Evolutionary conservation across 2,888 invertebrate genomes (phyloP), one percentile per base, ranked within the genome.

Genomic region (Torymus auratus): DNA sequence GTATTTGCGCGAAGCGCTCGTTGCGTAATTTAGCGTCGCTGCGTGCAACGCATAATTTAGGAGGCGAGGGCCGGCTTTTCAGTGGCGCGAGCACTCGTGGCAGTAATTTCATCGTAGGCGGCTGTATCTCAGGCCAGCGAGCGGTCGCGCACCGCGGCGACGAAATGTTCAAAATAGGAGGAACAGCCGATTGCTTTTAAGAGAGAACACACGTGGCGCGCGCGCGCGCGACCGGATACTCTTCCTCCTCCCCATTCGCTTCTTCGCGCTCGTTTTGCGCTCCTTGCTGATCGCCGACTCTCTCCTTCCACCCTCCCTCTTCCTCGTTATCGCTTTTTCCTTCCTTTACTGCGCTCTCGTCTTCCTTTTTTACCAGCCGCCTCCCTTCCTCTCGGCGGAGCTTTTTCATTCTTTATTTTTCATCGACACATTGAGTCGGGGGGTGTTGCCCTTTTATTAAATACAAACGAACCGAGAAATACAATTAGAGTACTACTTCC

Each of bases 111-210:
- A 88, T 89, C 87, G 69, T 77, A 70, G 87, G 84, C 75, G 83
- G 84, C 84, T 83, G 84, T 83, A 84, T 82, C 84, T 41, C 41
- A 41, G 41, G 41, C 7, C 41, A 41, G 41, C 41, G 41, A 62
- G 28, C 14, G 15, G 83, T 15, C 79, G 78, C 82, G 75, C 81
- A 78, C 73, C 80, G 75, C 17, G 68, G 86, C 87, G 88, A 88
- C 87, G 85, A 86, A 88, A 87, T 87, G 88, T 88, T 89, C 84
- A 88, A 89, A 89, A 89, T 74, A 73, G 68, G 68, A 86, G 84
- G 87, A 89, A 89, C 89, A 89, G 85, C 86, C 87, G 87, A 89
- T 89, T 89, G 89, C 89, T 89, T 88, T 89, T 89, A 89, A 89
- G 86, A 83, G 80, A 80, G 83, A 85, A 85, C 85, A 85, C 78